Evolutionary conservation across 1,140 invertebrate species (phyloP), one percentile per base, ranked within the genome.

Genomic region (Doryteuthis pealeii): DNA sequence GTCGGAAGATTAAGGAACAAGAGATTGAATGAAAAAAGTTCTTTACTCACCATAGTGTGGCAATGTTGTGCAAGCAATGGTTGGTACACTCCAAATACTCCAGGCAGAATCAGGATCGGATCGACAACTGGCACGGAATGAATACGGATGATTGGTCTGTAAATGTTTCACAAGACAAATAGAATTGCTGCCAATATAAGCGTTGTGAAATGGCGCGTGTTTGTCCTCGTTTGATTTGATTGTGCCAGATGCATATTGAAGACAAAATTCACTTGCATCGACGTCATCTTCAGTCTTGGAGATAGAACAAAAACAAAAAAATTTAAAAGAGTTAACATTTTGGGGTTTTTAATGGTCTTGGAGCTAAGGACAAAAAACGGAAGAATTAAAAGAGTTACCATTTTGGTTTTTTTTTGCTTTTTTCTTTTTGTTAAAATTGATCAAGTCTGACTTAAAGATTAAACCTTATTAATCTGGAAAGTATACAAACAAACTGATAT

Each of bases 21-120:
- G n/a, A n/a, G n/a, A n/a, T n/a, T n/a, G n/a, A n/a, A n/a, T n/a
- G n/a, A n/a, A n/a, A n/a, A n/a, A n/a, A n/a, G n/a, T n/a, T n/a
- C n/a, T 5, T 30, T 14, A 76, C 79, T 74, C 76, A 87, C 85
- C 78, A 73, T 87, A 83, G 66, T 85, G 85, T 43, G 75, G 79
- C 71, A 87, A 80, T 15, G 78, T 76, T 32, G 83, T 87, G 30
- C 74, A 45, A 22, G 82, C 81, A 15, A 81, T 74, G 70, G 70
- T 77, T 8, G 83, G 83, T 2, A 86, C 76, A 78, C 83, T 84
- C 83, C 83, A 86, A 26, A 79, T 71, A 71, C 83, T 82, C 84
- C 84, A 86, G 31, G 75, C 75, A 40, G 76, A 74, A 28, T 79
- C 73, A 3, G 74, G 74, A 35, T 84, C 84, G 3, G 65, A 71